Evolutionary conservation across 2,113 vertebrate genomes (phyloP).

Genomic region (Morphnarchus princeps): DNA sequence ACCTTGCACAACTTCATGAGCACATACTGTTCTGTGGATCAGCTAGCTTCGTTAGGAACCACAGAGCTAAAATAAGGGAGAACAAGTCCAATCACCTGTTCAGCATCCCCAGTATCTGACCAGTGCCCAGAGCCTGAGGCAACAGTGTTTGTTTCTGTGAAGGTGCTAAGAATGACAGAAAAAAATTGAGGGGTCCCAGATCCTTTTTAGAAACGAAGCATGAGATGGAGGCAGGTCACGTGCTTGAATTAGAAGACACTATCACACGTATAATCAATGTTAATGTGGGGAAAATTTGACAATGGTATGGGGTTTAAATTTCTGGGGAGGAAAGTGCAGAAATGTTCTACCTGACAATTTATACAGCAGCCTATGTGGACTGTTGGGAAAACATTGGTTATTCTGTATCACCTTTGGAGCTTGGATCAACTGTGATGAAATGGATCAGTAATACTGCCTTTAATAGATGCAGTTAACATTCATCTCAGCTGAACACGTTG

Average conservation of each 20-base stretch:
- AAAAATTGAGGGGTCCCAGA: neutral
- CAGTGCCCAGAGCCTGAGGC: neutral
- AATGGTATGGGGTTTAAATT: neutral
- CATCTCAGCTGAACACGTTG: neutral
- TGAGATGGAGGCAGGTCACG: fast-evolving
- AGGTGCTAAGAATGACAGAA: neutral
- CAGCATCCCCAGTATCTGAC: neutral
- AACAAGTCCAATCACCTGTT: neutral
- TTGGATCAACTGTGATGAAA: neutral
- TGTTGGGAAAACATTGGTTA: neutral
- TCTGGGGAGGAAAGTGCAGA: neutral
- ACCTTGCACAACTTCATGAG: neutral
- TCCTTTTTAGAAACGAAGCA: neutral
- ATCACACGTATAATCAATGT: no score
- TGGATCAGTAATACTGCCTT: neutral
- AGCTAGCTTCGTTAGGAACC: neutral
- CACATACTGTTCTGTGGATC: neutral
- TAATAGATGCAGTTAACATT: neutral
- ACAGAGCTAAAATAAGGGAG: neutral
- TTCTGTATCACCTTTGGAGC: neutral
- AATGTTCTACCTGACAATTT: neutral
- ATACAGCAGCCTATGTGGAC: neutral
- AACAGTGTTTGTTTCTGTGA: neutral
- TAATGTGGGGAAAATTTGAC: neutral
- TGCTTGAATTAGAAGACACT: neutral